Evolutionary conservation across 2,888 invertebrate genomes (phyloP), one percentile per base, ranked within the genome.

Genomic region (Orthosia cruda): DNA sequence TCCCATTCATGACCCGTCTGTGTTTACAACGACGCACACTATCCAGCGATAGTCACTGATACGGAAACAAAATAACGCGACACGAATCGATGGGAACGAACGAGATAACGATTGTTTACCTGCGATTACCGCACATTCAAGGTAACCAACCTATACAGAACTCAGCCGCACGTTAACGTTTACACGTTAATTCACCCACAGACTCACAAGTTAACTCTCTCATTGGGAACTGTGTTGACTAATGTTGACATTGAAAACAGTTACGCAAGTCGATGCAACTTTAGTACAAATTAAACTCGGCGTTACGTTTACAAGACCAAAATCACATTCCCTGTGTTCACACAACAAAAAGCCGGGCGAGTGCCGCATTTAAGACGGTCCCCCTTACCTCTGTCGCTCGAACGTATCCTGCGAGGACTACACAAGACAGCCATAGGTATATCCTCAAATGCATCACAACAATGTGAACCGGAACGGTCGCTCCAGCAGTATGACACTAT

Each of bases 401-500:
- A 96, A 97, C 97, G 97, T 97, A 98, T 97, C 98, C 98, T 94
- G 97, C 96, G 94, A 98, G 97, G 97, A 97, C 97, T 96, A 98
- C 97, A 97, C 97, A 97, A 97, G 97, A 97, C 97, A 98, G 96
- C 97, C 97, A 97, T 97, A 97, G 96, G 94, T 97, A 97, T 97
- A 98, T 98, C 98, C 98, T 97, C 95, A 97, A 98, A 97, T 98
- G 97, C 98, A 98, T 98, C 97, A 97, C 97, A 97, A 97, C 95
- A 96, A 95, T 91, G 92, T 92, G 91, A 93, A 91, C 92, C 87
- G 93, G 92, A 92, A 90, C 92, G 91, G 93, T 93, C 92, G 94
- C 95, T 93, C 94, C 91, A 91, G 92, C 91, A 92, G 89, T 91
- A 91, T 91, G 84, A 91, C 96, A 96, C 95, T 92, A 94, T 93